Evolutionary conservation across 30 jellyfish, hydroid and myxozoan species (phyloP).

Genomic region (Aurelia aurita complex sp. Pacific): DNA sequence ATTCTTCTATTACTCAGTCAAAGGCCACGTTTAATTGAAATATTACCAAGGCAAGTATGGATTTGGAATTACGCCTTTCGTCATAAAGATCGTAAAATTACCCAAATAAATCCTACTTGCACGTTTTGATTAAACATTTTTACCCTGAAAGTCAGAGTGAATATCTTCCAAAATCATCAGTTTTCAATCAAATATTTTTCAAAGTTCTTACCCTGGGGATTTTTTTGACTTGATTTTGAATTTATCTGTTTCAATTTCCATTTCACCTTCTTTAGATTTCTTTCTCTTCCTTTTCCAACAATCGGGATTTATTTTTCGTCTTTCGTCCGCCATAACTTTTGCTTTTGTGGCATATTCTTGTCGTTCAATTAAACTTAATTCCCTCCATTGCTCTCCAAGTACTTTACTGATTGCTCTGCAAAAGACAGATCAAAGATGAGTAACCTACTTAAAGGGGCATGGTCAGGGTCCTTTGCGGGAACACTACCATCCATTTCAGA

Average conservation of each 20-base stretch:
- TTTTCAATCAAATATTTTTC: neutral
- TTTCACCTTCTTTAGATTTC: constrained; percentile 78
- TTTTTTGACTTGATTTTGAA: constrained; percentile 40
- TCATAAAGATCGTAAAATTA: too few relatives aligned
- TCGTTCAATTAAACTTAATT: constrained; percentile 80
- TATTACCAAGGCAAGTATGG: too few relatives aligned
- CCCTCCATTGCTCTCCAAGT: constrained; percentile 98
- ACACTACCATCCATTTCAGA: too few relatives aligned
- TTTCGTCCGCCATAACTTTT: constrained; percentile 97
- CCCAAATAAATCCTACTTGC: too few relatives aligned
- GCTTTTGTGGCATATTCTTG: constrained; percentile 88
- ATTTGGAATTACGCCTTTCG: too few relatives aligned
- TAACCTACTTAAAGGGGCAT: too few relatives aligned
- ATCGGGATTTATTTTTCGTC: constrained; percentile 93
- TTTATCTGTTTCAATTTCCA: constrained; percentile 49
- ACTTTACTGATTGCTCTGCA: constrained; percentile 83
- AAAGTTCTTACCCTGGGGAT: constrained; percentile 53
- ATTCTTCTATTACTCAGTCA: too few relatives aligned
- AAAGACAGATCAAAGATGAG: neutral
- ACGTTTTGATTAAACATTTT: too few relatives aligned
- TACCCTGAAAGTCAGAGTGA: too few relatives aligned
- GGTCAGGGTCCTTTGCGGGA: too few relatives aligned
- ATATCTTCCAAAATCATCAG: too few relatives aligned
- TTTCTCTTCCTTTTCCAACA: constrained; percentile 98
- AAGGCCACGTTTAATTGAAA: too few relatives aligned